Evolutionary conservation across 2,113 vertebrate species (phyloP).

Genomic region (Furnarius figulus): DNA sequence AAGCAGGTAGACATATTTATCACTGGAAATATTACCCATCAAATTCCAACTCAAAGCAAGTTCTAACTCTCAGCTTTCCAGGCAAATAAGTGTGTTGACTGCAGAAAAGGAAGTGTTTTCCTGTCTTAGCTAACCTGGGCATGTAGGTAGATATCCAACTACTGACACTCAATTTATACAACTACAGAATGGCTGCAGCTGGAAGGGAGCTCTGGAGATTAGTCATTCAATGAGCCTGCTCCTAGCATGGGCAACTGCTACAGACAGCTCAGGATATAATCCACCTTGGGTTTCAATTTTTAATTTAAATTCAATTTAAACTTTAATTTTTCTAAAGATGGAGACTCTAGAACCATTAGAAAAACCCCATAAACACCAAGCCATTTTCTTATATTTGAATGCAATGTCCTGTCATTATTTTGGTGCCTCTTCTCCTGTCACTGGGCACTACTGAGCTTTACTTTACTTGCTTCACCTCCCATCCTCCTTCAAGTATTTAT

Average conservation of each 20-base stretch:
- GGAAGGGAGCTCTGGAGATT: not conserved
- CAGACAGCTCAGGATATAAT: not conserved
- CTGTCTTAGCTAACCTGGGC: not conserved
- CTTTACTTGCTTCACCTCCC: not conserved
- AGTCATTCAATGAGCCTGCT: not conserved
- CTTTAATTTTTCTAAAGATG: not conserved
- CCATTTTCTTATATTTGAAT: not conserved
- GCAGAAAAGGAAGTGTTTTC: not conserved
- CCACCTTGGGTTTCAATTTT: not conserved
- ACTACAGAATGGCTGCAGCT: not conserved
- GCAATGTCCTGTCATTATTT: not conserved
- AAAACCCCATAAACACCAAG: not conserved
- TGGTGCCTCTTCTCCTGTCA: not conserved
- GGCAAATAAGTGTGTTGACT: not conserved
- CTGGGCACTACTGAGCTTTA: not conserved
- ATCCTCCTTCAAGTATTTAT: not conserved
- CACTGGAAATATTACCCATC: not conserved
- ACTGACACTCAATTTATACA: not conserved
- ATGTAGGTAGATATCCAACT: not conserved
- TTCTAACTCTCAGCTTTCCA: not conserved
- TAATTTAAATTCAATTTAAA: not conserved
- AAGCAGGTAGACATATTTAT: not conserved
- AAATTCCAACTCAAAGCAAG: not conserved
- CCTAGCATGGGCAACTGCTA: not conserved
- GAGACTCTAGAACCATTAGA: not conserved